Evolutionary conservation across 2,113 vertebrate genomes (phyloP).

Genomic region (Apteryx mantelli): DNA sequence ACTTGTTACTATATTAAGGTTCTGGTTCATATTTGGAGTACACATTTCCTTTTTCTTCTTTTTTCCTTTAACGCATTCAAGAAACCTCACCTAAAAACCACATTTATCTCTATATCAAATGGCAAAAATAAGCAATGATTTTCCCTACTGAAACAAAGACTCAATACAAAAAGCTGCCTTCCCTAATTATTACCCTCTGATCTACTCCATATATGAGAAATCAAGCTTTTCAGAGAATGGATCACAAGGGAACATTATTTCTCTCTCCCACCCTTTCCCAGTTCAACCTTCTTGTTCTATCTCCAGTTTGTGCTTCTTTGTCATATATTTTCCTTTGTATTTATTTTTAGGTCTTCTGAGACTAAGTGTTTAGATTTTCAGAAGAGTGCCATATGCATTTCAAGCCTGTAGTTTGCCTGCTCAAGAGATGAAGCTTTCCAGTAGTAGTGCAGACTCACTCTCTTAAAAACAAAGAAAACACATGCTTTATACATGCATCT

Average conservation of each 20-base stretch:
- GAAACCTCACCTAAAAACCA: not conserved
- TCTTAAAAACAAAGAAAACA: not conserved
- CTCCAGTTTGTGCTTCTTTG: not conserved
- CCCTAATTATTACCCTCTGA: not conserved
- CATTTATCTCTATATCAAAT: not conserved
- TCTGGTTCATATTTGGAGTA: not conserved
- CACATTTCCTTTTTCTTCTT: not conserved
- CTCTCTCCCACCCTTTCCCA: not conserved
- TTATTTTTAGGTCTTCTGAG: not conserved
- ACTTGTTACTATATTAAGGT: not conserved
- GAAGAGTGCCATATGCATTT: not conserved
- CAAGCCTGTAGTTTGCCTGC: not conserved
- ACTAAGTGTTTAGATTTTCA: not conserved
- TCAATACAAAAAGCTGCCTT: not conserved
- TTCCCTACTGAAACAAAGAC: not conserved
- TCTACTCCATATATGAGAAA: not conserved
- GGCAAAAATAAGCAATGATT: not conserved
- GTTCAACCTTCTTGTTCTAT: not conserved
- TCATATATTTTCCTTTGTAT: not conserved
- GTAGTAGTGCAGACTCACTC: not conserved
- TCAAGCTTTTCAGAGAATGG: not conserved
- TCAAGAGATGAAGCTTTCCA: not conserved
- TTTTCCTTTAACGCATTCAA: not conserved
- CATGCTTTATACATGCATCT: not conserved
- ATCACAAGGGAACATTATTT: not conserved